These are phyloP conservation scores for Zenarchopterus dispar DNA, from an alignment of 2,797 vertebrate genomes.

Conservation along the genomic window DNA sequence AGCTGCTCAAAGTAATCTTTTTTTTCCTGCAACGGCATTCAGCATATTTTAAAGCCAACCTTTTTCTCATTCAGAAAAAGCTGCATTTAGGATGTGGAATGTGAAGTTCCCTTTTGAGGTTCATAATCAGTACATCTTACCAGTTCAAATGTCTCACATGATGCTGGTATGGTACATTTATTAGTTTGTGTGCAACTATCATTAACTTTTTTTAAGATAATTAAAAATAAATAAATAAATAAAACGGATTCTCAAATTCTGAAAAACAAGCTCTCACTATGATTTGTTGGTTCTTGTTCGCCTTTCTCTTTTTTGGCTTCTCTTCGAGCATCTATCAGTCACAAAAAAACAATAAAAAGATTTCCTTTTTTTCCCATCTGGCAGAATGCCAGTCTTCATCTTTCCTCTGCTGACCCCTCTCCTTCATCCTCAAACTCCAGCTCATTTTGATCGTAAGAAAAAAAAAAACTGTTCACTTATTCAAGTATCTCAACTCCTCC, in stretches of 20 bases:
- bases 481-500: no score
- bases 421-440: conserved; percentile 4
- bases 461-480: conserved; percentile 36
- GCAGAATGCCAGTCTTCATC: conserved; percentile 62
- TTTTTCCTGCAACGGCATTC: conserved; percentile 5
- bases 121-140: background rate
- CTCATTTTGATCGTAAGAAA: conserved; percentile 31
- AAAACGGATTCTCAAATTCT: conserved; percentile 1
- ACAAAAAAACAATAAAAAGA: conserved; percentile 48
- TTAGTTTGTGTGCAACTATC: background rate
- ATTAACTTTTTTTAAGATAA: no score
- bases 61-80: conserved; percentile 38
- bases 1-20: conserved; percentile 45
- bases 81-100: background rate
- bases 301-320: conserved; percentile 26
- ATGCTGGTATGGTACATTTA: background rate
- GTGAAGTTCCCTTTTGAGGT: background rate
- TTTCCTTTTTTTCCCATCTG: conserved; percentile 21
- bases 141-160: background rate
- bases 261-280: conserved; percentile 8
- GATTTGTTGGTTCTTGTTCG: conserved; percentile 25
- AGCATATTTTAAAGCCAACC: conserved; percentile 40
- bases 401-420: conserved; percentile 56
- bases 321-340: conserved; percentile 55
- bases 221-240: no score